A percentile compares a stretch with the other conserved stretches of the same genome.
Evolutionary conservation across 2,113 vertebrate species (phyloP).

Genomic region (Callopanchax toddi): DNA sequence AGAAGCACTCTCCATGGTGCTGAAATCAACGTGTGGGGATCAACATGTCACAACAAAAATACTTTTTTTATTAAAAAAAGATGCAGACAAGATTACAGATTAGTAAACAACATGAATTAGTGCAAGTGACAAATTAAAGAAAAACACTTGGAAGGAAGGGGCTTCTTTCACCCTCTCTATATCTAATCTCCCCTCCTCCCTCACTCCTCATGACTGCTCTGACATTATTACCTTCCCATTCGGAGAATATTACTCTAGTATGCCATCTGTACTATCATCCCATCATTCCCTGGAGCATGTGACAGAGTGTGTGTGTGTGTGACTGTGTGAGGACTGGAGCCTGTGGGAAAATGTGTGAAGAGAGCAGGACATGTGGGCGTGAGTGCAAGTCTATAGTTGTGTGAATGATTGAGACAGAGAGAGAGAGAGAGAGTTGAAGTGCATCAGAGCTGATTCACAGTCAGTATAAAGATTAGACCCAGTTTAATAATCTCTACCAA

Average conservation of each 20-base stretch:
- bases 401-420: constrained; percentile 36
- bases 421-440: constrained; percentile 19
- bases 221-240: constrained; percentile 75
- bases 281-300: constrained; percentile 62
- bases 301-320: constrained; percentile 22
- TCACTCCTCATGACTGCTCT: constrained; percentile 60
- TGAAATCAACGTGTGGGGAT: not conserved
- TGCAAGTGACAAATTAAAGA: not conserved
- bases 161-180: constrained; percentile 34
- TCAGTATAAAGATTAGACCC: constrained; percentile 21
- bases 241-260: constrained; percentile 72
- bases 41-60: not conserved
- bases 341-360: constrained; percentile 54
- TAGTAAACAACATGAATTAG: not conserved
- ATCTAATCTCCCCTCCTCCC: constrained; percentile 48
- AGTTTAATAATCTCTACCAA: constrained; percentile 22
- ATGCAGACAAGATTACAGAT: not conserved
- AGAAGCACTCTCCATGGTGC: not conserved
- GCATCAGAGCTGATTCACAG: constrained; percentile 28
- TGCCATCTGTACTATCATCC: constrained; percentile 74
- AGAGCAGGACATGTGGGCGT: constrained; percentile 21
- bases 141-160: no score
- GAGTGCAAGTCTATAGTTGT: constrained; percentile 25
- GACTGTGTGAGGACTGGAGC: constrained; percentile 43
- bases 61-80: not conserved